Base-by-base conservation (phyloP, 2,888 invertebrate genomes). In the Leptopilina myrica region DNA sequence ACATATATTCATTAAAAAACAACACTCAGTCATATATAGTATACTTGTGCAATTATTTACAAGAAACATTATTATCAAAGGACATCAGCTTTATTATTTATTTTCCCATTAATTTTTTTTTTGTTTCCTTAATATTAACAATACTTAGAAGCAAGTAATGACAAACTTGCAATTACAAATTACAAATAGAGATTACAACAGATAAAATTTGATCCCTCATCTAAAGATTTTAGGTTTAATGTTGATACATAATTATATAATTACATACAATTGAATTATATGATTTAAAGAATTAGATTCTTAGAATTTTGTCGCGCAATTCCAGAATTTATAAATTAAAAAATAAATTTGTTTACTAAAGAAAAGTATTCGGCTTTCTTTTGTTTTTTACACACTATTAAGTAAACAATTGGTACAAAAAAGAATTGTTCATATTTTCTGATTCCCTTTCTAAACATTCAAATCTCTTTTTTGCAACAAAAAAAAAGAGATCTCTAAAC, bases 1-100 rank as follows among this genome's bases (percentile, higher is more conserved):
- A 87, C 78, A 77, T 79, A 81, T 85, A 85, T 80, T 86, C 83
- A 87, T 86, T 85, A 82, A 62, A 88, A 88, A 88, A 86, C 83
- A 85, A 85, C 82, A 82, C 83, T 33, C 73, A 66, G 79, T 78
- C 83, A 80, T 78, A 62, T 49, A 49, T 49, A 82, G 82, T 77
- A 73, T 82, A 80, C 69, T 84, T 83, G 79, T 81, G 80, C 78
- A 78, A 33, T 8, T 64, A 62, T 73, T 59, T 73, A 73, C 73
- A 73, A 43, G 20, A 33, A 69, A 40, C 59, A 77, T 76, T 33
- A 67, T 49, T 62, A 40, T n/a, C 33, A 56, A 66, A 64, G 43
- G 49, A 49, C 20, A 49, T 59, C 40, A 62, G 62, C 62, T 78
- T 77, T 78, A 26, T 64, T 64, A 66, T 15, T 75, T 40, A 64